phyloP scores from a whole-genome alignment of 1,140 invertebrate species.

The Drosophila ananassae region DNA sequence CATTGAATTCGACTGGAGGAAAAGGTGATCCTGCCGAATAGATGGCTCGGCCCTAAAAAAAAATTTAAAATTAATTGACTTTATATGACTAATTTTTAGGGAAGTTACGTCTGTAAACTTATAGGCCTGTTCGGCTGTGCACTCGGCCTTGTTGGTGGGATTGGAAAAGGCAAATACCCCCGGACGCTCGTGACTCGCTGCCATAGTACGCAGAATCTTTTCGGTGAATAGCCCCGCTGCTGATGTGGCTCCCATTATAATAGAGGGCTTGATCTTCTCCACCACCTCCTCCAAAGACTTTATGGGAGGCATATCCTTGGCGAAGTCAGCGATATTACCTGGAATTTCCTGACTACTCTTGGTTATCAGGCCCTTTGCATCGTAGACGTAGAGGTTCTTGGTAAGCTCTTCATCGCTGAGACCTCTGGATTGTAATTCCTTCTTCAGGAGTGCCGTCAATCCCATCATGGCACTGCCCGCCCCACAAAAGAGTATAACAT shows the following conservation, averaged over 20 bases:
- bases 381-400: conserved; percentile 90
- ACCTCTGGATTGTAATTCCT: conserved; percentile 25
- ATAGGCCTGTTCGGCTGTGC: conserved; percentile 97
- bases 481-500: conserved; percentile 95
- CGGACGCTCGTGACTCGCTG: conserved; percentile 85
- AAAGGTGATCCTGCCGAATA: conserved; percentile 98
- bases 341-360: conserved; percentile 89
- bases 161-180: conserved; percentile 97
- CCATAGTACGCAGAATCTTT: conserved; percentile 93
- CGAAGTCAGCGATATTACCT: conserved; percentile 90
- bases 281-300: conserved; percentile 92
- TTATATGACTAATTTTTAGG: conserved; percentile 23
- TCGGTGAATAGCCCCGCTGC: conserved; percentile 94
- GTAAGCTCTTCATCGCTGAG: conserved; percentile 88
- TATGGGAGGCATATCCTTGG: conserved; percentile 89
- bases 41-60: conserved; percentile 44
- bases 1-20: conserved; percentile 90
- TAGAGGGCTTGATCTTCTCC: conserved; percentile 90
- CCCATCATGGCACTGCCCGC: conserved; percentile 96
- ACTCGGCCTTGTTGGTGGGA: conserved; percentile 97
- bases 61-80: background rate
- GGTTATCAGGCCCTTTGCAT: conserved; percentile 88
- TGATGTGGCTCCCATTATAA: conserved; percentile 91
- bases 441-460: conserved; percentile 92
- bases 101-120: conserved; percentile 87